Percentiles rank a stretch among this genome's conserved stretches.
Evolutionary conservation across 2,113 vertebrate species (phyloP).

Genomic region (Empidonax traillii): DNA sequence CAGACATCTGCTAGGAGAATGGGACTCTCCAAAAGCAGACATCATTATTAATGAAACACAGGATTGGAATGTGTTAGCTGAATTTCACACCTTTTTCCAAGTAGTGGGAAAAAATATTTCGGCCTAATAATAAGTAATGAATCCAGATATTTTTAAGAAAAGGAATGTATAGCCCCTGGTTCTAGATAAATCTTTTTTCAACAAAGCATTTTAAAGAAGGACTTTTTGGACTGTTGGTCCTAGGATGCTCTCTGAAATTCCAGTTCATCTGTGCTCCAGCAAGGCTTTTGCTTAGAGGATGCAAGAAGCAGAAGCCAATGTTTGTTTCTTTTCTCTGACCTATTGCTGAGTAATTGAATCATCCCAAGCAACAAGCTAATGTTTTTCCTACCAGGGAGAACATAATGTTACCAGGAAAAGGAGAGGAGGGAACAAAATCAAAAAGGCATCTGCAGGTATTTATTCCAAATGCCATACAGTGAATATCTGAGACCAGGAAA

Average conservation of each 20-base stretch:
- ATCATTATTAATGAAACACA: neutral
- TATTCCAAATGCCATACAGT: neutral
- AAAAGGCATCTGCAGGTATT: constrained; percentile 34
- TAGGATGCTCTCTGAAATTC: neutral
- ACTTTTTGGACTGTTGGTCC: neutral
- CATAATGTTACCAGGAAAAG: constrained; percentile 13
- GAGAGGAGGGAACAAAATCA: neutral
- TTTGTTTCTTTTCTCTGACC: constrained; percentile 24
- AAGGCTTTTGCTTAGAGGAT: neutral
- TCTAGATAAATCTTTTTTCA: neutral
- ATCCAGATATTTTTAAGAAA: neutral
- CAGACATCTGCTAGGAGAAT: neutral
- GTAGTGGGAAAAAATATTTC: neutral
- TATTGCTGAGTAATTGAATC: constrained; percentile 53
- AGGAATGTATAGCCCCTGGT: neutral
- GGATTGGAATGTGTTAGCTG: neutral
- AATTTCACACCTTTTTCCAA: neutral
- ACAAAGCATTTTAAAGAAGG: neutral
- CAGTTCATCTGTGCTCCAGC: neutral
- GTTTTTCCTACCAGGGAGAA: constrained; percentile 37
- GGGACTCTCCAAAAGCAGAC: neutral
- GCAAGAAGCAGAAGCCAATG: neutral
- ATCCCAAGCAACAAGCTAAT: constrained; percentile 26
- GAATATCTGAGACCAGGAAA: neutral
- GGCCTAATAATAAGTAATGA: neutral